Percentiles rank a stretch among this genome's conserved stretches.
Conservation (phyloP, 1,140 invertebrate genomes). For the Temnothorax curvispinosus region DNA sequence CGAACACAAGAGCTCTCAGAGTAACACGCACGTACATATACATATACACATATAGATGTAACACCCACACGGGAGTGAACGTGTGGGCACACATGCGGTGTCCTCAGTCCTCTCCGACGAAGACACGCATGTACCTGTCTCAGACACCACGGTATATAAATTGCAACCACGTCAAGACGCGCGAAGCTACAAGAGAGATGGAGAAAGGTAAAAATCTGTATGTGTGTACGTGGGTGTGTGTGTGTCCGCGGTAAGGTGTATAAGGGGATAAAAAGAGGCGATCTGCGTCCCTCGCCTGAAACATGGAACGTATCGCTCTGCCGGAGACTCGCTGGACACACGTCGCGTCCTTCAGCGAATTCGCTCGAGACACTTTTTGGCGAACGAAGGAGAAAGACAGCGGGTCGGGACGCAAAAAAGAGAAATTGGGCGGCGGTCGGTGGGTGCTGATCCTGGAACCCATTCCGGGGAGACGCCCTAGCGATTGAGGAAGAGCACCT, state of each 20-base stretch:
- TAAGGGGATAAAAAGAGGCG: constrained; percentile 65
- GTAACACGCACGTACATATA: background rate
- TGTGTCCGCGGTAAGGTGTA: constrained; percentile 58
- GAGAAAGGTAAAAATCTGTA: constrained; percentile 41
- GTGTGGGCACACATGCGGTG: background rate
- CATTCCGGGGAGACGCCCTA: constrained; percentile 71
- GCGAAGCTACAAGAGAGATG: constrained; percentile 64
- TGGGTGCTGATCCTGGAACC: constrained; percentile 62
- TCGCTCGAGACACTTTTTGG: constrained; percentile 26
- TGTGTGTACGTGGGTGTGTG: background rate
- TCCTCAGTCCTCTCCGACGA: background rate
- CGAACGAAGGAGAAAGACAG: constrained; percentile 26
- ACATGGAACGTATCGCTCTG: constrained; percentile 20
- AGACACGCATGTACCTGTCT: constrained; percentile 54
- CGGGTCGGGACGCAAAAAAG: constrained; percentile 23
- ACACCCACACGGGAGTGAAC: background rate
- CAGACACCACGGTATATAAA: constrained; percentile 77
- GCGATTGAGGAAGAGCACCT: constrained; percentile 77
- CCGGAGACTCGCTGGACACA: constrained; percentile 15
- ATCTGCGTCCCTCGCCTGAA: constrained; percentile 40
- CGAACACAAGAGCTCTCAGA: background rate
- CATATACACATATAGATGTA: background rate
- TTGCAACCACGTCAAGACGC: constrained; percentile 70
- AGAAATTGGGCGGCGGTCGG: constrained; percentile 79
- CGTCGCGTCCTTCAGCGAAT: constrained; percentile 29